Base-by-base conservation (phyloP, 2,888 invertebrate species). In the Lamellibrachia satsuma region DNA sequence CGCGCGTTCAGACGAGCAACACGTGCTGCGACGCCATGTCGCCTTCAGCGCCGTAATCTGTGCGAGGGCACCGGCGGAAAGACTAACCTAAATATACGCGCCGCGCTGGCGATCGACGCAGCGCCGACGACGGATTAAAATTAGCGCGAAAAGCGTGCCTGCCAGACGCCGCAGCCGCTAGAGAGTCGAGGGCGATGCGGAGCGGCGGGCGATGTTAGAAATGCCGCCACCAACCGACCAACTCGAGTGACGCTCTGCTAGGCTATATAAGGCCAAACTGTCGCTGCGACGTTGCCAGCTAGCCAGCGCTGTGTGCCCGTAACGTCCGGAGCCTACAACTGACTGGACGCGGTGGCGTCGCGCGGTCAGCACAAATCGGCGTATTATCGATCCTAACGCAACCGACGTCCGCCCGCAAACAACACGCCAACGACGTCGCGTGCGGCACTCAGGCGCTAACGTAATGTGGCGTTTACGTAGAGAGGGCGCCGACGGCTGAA, bases 41-140 rank as follows among this genome's bases (percentile, higher is more conserved):
- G 39, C 39, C 75, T 57, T 8, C 57, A 15, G 15, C 15, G 57
- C 57, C 11, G 15, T 57, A 15, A 8, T 8, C 9, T 8, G 15
- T 57, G 57, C 57, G 75, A 75, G 75, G 75, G 75, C 22, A n/a
- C 75, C 75, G 75, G 15, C 75, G 75, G 75, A 75, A 75, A 75
- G 75, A 75, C 75, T 75, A 75, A 75, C 75, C 75, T 75, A 75
- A 75, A 75, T 75, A 75, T 75, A 75, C 75, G 75, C 75, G 75
- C 75, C 15, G 75, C 22, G 75, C 75, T 22, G 75, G 15, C 75
- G 75, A 75, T 75, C 75, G 75, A 22, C 75, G 75, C 75, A 75
- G 75, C 75, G 75, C 75, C 75, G 75, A 15, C 22, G 75, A 75
- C 75, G 75, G 75, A 75, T 75, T 75, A 75, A 75, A 75, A 75